Conservation (phyloP, 1,140 invertebrate genomes). For the Dendroctonus valens region DNA sequence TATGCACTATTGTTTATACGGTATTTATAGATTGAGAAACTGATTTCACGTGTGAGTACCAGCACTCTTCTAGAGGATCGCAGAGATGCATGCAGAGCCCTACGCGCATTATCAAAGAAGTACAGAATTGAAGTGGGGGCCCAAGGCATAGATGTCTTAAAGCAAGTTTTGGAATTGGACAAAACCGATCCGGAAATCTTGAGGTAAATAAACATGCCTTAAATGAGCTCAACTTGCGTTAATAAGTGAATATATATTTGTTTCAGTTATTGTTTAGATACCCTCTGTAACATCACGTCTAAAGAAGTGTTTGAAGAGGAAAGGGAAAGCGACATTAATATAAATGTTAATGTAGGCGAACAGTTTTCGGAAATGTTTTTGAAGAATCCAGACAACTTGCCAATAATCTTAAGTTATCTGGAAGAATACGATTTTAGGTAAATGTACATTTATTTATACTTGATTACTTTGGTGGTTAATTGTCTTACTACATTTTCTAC, state of each 20-base stretch:
- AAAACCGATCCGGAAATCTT: conserved; percentile 88
- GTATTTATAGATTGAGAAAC: conserved; percentile 80
- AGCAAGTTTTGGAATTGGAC: conserved; percentile 78
- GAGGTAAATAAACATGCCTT: conserved; percentile 57
- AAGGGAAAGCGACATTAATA: conserved; percentile 53
- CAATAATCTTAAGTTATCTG: conserved; percentile 80
- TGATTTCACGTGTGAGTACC: conserved; percentile 88
- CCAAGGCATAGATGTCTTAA: conserved; percentile 86
- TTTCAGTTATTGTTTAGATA: conserved; percentile 69
- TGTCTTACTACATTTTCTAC: too few species aligned
- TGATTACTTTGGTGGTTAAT: too few species aligned
- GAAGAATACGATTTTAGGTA: conserved; percentile 91
- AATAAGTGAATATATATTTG: background rate
- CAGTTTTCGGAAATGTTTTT: conserved; percentile 99
- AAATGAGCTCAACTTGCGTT: background rate
- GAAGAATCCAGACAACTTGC: conserved; percentile 86
- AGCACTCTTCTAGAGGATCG: conserved; percentile 93
- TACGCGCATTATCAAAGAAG: conserved; percentile 91
- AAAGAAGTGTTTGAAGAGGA: conserved; percentile 82
- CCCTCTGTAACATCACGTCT: conserved; percentile 86
- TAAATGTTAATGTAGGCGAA: conserved; percentile 72
- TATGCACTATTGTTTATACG: background rate
- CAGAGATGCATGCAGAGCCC: conserved; percentile 91
- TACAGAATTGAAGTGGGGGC: conserved; percentile 95
- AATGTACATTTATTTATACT: background rate